phyloP scores from a whole-genome alignment of 2,113 vertebrate genomes.

The Carlito syrichta region DNA sequence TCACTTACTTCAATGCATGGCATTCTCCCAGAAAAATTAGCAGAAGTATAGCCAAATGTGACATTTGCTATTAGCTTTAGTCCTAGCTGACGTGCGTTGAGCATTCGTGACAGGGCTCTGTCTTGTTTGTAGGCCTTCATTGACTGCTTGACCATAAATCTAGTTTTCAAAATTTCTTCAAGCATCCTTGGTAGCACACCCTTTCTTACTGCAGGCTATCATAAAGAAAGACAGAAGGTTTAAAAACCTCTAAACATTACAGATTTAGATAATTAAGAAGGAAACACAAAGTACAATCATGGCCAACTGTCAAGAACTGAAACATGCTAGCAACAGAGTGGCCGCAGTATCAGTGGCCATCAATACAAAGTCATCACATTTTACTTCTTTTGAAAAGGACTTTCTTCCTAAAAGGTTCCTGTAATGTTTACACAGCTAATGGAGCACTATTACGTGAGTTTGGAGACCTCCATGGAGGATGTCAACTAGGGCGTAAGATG shows the following conservation, averaged over 20 bases:
- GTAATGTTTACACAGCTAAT: slow-evolving; percentile 42
- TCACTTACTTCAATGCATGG: slow-evolving; percentile 92
- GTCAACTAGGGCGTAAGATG: slow-evolving; percentile 12
- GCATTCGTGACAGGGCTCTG: slow-evolving; percentile 91
- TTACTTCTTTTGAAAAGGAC: slow-evolving; percentile 56
- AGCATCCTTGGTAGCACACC: slow-evolving; percentile 96
- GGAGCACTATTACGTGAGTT: slow-evolving; percentile 46
- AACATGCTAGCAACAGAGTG: slow-evolving; percentile 52
- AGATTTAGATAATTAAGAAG: slow-evolving; percentile 53
- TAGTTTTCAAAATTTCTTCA: slow-evolving; percentile 95
- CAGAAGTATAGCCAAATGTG: slow-evolving; percentile 95
- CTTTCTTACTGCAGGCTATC: slow-evolving; percentile 92
- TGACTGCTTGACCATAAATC: slow-evolving; percentile 97
- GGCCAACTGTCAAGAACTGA: slow-evolving; percentile 30
- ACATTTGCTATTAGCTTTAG: slow-evolving; percentile 98
- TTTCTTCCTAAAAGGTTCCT: slow-evolving; percentile 67
- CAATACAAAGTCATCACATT: slow-evolving; percentile 57
- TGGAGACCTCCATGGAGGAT: slow-evolving; percentile 56
- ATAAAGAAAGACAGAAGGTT: slow-evolving; percentile 47
- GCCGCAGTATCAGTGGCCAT: slow-evolving; percentile 19
- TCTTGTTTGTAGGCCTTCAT: slow-evolving; percentile 94
- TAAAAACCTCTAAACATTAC: slow-evolving; percentile 6
- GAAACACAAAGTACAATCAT: slow-evolving; percentile 57
- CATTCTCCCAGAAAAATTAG: slow-evolving; percentile 97
- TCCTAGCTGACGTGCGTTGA: slow-evolving; percentile 95